phyloP scores from a whole-genome alignment of 2,888 invertebrate species.

The Sturmia bella region DNA sequence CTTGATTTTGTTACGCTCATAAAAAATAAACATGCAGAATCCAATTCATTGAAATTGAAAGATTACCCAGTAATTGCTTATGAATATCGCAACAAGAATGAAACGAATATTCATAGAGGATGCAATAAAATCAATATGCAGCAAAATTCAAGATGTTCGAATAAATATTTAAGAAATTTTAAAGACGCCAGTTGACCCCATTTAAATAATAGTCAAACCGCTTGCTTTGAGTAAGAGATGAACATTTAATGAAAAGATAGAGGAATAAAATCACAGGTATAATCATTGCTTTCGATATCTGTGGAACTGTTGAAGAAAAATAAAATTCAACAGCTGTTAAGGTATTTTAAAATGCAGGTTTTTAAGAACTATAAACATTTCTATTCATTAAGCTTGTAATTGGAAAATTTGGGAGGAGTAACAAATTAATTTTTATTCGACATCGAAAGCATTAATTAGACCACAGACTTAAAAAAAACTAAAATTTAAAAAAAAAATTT shows the following conservation, averaged over 20 bases:
- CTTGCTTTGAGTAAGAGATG: neutral
- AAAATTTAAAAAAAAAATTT: too few species aligned
- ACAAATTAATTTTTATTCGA: too few species aligned
- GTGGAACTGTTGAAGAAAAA: too few species aligned
- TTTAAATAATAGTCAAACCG: constrained; percentile 20
- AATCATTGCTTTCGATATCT: too few species aligned
- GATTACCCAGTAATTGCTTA: constrained; percentile 59
- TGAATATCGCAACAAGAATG: constrained; percentile 30
- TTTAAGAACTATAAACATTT: too few species aligned
- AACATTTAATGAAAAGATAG: neutral
- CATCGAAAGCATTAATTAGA: too few species aligned
- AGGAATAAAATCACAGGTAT: neutral
- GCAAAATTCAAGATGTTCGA: constrained; percentile 16
- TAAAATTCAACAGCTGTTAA: too few species aligned
- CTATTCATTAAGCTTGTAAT: too few species aligned
- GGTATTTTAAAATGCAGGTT: too few species aligned
- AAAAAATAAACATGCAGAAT: neutral
- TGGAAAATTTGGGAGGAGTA: too few species aligned
- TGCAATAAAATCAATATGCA: constrained; percentile 43
- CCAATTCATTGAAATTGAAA: constrained; percentile 52
- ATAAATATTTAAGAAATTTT: constrained; percentile 31
- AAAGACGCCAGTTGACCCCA: constrained; percentile 36
- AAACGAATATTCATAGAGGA: constrained; percentile 7
- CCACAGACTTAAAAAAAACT: too few species aligned
- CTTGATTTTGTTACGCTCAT: constrained; percentile 26